Evolutionary conservation across 2,113 vertebrate genomes (phyloP), one percentile per base, ranked within the genome.

Genomic region (Condylura cristata): DNA sequence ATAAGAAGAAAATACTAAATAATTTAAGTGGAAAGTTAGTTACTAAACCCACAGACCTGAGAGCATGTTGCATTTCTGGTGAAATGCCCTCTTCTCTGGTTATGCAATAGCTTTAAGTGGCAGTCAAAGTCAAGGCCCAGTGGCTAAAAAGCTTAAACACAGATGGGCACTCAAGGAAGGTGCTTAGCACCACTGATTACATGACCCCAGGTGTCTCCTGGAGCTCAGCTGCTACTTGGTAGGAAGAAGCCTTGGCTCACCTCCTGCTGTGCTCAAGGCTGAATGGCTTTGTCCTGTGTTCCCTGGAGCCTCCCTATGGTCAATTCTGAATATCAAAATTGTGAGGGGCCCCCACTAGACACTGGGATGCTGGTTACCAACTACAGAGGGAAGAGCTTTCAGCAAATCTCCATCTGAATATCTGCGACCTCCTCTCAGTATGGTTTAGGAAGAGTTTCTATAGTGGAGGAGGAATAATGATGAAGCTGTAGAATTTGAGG

Each of bases 1-100:
- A 93, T 66, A 72, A 41, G 96, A 94, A 34, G 81, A 92, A 93
- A 92, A 51, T 32, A 75, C 85, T 96, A 78, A 97, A 96, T 95
- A 95, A 93, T 92, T 94, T 72, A 97, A 48, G 53, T 74, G 70
- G 53, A 80, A 70, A 39, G 37, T 90, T 39, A 46, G 48, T 63
- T 75, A 53, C 48, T 74, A 87, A 93, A 72, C 34, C 56, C 89
- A 84, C 10, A 86, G 93, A 48, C 37, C 91, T 56, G 58, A 51
- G 58, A 28, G 39, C 46, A 2, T 51, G 80, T 66, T 86, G 71
- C 79, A 53, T 83, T 91, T 94, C 82, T 76, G 72, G 63, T 89
- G 79, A 94, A 89, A 92, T 63, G 18, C 60, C 37, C 53, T 93
- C 84, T 87, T 71, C 46, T 86, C 60, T 60, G 51, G 39, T 76